Percentiles rank a stretch among this genome's conserved stretches.
phyloP scores from a whole-genome alignment of 2,797 vertebrate genomes.

The Microchirus variegatus region DNA sequence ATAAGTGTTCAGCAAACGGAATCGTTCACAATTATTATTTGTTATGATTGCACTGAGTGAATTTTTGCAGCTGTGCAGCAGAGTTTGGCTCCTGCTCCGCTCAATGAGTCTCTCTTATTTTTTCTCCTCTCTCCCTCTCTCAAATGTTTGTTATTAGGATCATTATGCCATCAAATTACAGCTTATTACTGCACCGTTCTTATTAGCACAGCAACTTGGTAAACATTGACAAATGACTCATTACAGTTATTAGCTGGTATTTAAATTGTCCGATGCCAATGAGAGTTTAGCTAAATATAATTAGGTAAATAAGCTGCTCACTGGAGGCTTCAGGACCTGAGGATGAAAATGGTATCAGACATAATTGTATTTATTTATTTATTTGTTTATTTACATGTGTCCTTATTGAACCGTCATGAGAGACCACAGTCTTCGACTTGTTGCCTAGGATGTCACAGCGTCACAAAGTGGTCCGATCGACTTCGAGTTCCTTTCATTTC shows the following conservation, averaged over 20 bases:
- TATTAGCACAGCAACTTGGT: constrained; percentile 36
- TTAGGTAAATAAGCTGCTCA: constrained; percentile 38
- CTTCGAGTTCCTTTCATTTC: too few relatives aligned
- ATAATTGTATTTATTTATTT: too few relatives aligned
- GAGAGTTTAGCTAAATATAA: constrained; percentile 45
- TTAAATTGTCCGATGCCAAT: constrained; percentile 41
- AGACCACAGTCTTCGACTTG: too few relatives aligned
- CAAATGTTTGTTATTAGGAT: constrained; percentile 58
- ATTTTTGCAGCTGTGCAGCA: constrained; percentile 23
- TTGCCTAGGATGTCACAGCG: too few relatives aligned
- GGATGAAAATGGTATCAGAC: background rate
- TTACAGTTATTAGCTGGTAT: constrained; percentile 56
- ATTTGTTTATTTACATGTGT: too few relatives aligned
- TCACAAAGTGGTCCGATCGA: too few relatives aligned
- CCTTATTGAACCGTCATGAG: too few relatives aligned
- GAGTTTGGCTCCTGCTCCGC: background rate
- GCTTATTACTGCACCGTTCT: constrained; percentile 29
- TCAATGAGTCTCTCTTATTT: constrained; percentile 18
- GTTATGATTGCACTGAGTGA: background rate
- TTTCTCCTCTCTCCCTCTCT: background rate
- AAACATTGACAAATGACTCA: constrained; percentile 56
- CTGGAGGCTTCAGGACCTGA: constrained; percentile 10
- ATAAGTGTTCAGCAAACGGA: background rate
- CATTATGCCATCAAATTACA: constrained; percentile 52
- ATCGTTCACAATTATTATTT: background rate